A percentile compares a stretch with the other conserved stretches of the same genome.
Conservation (phyloP, 2,113 vertebrate species). For the Heloderma charlesbogerti region DNA sequence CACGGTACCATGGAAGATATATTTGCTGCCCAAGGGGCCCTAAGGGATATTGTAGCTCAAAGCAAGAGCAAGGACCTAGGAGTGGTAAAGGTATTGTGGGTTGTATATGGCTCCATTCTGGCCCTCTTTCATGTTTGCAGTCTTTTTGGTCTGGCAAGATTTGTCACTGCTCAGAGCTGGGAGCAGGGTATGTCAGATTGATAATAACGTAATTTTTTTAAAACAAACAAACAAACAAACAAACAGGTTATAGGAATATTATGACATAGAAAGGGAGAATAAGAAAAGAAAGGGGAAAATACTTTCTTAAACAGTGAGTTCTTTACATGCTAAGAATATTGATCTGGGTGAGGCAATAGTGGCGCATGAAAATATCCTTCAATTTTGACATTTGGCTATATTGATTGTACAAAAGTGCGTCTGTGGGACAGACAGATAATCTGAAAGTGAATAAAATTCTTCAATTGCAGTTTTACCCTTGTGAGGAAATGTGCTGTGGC, state of each 20-base stretch:
- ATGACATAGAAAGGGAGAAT: neutral
- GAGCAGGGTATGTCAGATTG: neutral
- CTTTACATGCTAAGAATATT: neutral
- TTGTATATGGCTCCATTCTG: neutral
- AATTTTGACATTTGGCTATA: conserved; percentile 26
- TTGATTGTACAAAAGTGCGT: conserved; percentile 43
- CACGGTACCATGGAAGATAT: too few species aligned
- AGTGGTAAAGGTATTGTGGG: too few species aligned
- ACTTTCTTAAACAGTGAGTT: neutral
- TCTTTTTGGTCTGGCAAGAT: neutral
- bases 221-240: too few species aligned
- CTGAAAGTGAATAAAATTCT: conserved; percentile 43
- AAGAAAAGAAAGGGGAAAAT: neutral
- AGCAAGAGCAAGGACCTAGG: too few species aligned
- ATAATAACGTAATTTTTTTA: conserved; percentile 29
- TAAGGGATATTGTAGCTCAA: neutral
- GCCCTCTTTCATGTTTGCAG: neutral
- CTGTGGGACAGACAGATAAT: conserved; percentile 29
- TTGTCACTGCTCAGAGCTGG: neutral
- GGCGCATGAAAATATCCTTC: conserved; percentile 32
- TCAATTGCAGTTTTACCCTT: conserved; percentile 29
- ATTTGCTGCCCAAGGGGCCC: neutral
- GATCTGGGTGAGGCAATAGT: conserved; percentile 32
- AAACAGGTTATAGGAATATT: neutral
- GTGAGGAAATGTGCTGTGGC: conserved; percentile 35